Evolutionary conservation across 2,797 vertebrate genomes (phyloP).

Genomic region (Erithacus rubecula): DNA sequence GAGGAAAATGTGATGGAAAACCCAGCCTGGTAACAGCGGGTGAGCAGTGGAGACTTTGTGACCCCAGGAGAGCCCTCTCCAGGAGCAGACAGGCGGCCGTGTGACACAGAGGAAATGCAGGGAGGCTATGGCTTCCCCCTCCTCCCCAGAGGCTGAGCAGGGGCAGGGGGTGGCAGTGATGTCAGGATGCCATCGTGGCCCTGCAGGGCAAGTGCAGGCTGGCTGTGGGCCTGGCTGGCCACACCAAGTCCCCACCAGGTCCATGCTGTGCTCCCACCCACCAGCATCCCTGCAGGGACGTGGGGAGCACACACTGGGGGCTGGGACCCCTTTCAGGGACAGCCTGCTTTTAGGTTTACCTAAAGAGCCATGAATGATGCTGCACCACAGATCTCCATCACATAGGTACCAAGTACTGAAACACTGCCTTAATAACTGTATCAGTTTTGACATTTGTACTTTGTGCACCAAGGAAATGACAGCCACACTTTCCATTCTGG

Average conservation of each 20-base stretch:
- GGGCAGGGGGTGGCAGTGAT: neutral
- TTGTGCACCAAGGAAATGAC: neutral
- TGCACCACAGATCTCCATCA: neutral
- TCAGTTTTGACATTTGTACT: neutral
- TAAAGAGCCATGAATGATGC: neutral
- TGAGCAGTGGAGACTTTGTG: neutral
- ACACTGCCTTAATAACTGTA: neutral
- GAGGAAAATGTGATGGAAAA: neutral
- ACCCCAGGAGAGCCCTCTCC: neutral
- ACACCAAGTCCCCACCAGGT: neutral
- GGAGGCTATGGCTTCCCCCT: neutral
- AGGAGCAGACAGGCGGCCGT: fast-evolving
- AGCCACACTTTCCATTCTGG: neutral
- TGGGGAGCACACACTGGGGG: neutral
- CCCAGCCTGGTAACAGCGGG: neutral
- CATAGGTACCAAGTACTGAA: fast-evolving
- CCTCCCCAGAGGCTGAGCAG: neutral
- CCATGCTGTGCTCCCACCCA: fast-evolving
- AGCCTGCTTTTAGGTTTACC: neutral
- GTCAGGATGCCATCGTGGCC: fast-evolving
- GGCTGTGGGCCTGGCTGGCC: fast-evolving
- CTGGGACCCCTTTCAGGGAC: neutral
- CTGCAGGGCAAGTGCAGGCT: fast-evolving
- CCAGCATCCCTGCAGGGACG: neutral
- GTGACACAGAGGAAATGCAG: fast-evolving